Percentiles rank a stretch among this genome's conserved stretches.
These are phyloP conservation scores for Salvator merianae DNA, from an alignment of 2,113 vertebrate species.

Conservation along the genomic window DNA sequence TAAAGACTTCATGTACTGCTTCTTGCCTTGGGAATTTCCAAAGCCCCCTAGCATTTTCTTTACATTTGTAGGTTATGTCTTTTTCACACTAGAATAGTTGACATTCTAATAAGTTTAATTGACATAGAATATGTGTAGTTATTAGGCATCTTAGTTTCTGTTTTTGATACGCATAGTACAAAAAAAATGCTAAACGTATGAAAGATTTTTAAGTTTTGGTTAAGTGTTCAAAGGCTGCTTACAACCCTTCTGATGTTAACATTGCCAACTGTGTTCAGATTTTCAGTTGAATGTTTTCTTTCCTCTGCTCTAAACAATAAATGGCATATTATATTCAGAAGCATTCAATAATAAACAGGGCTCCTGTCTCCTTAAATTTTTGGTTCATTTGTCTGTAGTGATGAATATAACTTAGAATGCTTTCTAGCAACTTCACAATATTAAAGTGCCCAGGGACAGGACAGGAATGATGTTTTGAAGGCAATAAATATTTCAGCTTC, in stretches of 20 bases:
- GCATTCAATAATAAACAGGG: slow-evolving; percentile 48
- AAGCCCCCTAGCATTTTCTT: not conserved
- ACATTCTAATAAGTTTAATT: slow-evolving; percentile 12
- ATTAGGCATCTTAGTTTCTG: not conserved
- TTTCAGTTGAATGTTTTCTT: slow-evolving; percentile 44
- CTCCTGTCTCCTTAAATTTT: slow-evolving; percentile 57
- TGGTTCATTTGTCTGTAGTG: slow-evolving; percentile 66
- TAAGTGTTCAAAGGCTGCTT: slow-evolving; percentile 47
- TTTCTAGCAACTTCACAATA: slow-evolving; percentile 73
- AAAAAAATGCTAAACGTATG: not conserved
- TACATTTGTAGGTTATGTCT: not conserved
- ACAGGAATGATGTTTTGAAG: slow-evolving; percentile 83
- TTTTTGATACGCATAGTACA: slow-evolving; percentile 26
- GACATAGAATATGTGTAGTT: not conserved
- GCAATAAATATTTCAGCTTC: slow-evolving; percentile 92
- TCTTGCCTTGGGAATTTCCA: too few relatives aligned
- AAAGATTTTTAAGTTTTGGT: slow-evolving; percentile 31
- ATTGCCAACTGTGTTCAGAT: slow-evolving; percentile 49
- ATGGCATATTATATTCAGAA: slow-evolving; percentile 57
- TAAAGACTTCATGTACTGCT: not conserved
- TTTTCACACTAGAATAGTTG: slow-evolving; percentile 35
- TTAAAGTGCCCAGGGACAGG: slow-evolving; percentile 76
- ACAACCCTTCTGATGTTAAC: slow-evolving; percentile 48
- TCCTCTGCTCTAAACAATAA: slow-evolving; percentile 23
- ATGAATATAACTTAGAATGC: slow-evolving; percentile 71